Conservation (phyloP, 2,888 invertebrate species). For the Helobdella robusta region DNA sequence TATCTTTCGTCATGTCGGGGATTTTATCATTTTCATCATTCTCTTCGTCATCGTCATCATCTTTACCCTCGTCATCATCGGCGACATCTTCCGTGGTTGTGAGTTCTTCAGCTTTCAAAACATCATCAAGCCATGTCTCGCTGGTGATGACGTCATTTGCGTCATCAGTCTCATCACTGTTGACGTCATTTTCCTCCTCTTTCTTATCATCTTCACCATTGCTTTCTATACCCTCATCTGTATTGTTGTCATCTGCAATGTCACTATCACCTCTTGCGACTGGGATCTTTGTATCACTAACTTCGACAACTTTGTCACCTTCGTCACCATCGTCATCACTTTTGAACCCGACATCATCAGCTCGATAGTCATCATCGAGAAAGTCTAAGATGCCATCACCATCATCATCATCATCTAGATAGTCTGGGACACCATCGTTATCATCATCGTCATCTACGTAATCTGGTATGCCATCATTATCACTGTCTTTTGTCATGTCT, state of each 20-base stretch:
- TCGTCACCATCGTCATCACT: background rate
- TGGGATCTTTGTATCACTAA: background rate
- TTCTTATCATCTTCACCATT: background rate
- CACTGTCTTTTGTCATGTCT: conserved; percentile 22
- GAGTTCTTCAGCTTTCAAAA: background rate
- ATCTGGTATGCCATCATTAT: conserved; percentile 29
- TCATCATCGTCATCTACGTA: conserved; percentile 39
- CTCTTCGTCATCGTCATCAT: background rate
- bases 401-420: conserved; percentile 27
- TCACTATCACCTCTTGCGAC: background rate
- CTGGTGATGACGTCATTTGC: no score
- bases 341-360: background rate
- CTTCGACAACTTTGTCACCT: background rate
- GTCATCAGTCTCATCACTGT: conserved; percentile 10
- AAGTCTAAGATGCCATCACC: conserved; percentile 34
- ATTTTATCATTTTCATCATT: background rate
- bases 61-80: conserved; percentile 33
- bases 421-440: conserved; percentile 40
- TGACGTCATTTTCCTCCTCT: background rate
- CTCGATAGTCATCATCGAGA: conserved; percentile 2
- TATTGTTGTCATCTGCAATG: conserved; percentile 8
- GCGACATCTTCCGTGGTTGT: conserved; percentile 3
- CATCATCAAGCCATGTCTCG: no score
- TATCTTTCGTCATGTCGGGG: background rate
- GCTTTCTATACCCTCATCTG: background rate